phyloP scores from a whole-genome alignment of 1,140 invertebrate genomes.

The Pinna nobilis region DNA sequence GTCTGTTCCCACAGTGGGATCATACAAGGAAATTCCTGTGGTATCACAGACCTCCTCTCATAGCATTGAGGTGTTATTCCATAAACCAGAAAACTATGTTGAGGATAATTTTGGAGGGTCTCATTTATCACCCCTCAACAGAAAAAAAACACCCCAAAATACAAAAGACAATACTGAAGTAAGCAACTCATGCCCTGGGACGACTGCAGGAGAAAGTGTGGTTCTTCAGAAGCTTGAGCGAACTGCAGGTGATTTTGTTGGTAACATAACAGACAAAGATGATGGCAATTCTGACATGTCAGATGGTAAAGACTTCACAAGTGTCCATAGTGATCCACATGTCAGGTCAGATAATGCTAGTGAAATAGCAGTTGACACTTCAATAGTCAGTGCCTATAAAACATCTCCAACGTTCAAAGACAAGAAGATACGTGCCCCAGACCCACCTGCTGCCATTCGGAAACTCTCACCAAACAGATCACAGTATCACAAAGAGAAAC shows the following conservation, averaged over 20 bases:
- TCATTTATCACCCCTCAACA: conserved; percentile 22
- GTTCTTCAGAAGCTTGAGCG: conserved; percentile 34
- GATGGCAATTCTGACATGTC: too few species aligned
- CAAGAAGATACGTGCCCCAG: conserved; percentile 25
- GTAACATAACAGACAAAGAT: background rate
- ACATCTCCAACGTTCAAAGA: conserved; percentile 28
- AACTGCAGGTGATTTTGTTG: conserved; percentile 29
- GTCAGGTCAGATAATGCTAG: too few species aligned
- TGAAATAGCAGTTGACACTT: conserved; percentile 21
- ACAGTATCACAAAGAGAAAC: conserved; percentile 24
- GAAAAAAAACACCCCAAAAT: conserved; percentile 4
- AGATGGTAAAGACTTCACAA: too few species aligned
- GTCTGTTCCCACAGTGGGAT: conserved; percentile 61
- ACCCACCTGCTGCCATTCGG: conserved; percentile 3
- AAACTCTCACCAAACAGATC: conserved; percentile 1
- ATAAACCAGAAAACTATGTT: conserved; percentile 31
- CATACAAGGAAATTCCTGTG: conserved; percentile 46
- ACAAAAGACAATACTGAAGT: conserved; percentile 14
- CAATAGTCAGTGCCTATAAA: conserved; percentile 46
- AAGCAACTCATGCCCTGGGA: conserved; percentile 31
- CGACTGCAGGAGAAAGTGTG: background rate
- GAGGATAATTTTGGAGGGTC: conserved; percentile 38
- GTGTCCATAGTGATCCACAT: too few species aligned
- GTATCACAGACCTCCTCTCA: conserved; percentile 55
- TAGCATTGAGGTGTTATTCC: conserved; percentile 70